A percentile compares a stretch with the other conserved stretches of the same genome.
Conservation (phyloP, 92 coral and sea anemone genomes). For the Montipora capitata region DNA sequence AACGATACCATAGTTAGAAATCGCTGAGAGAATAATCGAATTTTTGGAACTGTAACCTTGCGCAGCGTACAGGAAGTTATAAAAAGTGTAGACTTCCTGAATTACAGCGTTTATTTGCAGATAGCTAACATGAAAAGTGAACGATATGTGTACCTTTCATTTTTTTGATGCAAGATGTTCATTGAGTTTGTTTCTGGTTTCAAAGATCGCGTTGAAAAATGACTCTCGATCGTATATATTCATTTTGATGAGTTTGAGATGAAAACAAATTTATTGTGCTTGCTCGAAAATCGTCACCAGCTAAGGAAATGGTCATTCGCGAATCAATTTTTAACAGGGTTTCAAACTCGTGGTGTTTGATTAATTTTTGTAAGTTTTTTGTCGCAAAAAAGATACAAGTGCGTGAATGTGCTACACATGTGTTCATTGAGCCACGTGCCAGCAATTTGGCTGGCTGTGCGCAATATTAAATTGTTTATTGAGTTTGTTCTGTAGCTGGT, state of each 20-base stretch:
- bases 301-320: slow-evolving; percentile 26
- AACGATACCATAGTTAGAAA: no score
- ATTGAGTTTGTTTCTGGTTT: neutral
- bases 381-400: neutral
- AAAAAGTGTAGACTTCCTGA: neutral
- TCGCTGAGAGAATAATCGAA: neutral
- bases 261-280: neutral
- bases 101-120: neutral
- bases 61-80: neutral
- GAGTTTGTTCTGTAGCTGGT: neutral
- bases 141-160: neutral
- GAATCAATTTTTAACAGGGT: neutral
- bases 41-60: neutral
- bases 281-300: neutral
- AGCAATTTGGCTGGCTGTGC: neutral
- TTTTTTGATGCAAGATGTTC: neutral
- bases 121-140: slow-evolving; percentile 11
- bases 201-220: no score
- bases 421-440: slow-evolving; percentile 1
- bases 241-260: neutral
- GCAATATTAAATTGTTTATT: no score
- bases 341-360: neutral
- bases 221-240: neutral
- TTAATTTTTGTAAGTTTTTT: neutral
- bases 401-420: neutral